phyloP scores from a whole-genome alignment of 1,140 invertebrate species.

The Bombus soroeensis region DNA sequence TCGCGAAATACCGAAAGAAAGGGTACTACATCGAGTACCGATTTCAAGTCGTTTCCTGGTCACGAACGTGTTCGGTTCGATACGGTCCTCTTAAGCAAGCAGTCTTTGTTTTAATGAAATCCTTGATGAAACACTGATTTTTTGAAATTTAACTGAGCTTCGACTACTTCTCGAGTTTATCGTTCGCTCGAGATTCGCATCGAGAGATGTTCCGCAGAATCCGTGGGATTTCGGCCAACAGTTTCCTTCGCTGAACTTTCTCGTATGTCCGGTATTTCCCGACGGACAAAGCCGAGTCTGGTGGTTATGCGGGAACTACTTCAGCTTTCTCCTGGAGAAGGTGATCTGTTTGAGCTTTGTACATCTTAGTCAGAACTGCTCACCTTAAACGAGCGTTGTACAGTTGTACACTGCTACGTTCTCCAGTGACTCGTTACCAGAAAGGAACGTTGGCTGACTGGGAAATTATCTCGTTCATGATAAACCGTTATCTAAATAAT shows the following conservation, averaged over 20 bases:
- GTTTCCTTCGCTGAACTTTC: constrained; percentile 24
- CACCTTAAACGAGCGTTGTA: not conserved
- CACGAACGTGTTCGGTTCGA: too few relatives aligned
- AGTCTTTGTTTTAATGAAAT: not conserved
- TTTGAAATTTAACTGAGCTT: not conserved
- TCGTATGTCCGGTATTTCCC: constrained; percentile 44
- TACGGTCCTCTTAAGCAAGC: too few relatives aligned
- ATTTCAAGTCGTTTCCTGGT: not conserved
- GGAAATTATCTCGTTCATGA: not conserved
- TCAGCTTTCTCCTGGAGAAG: constrained; percentile 21
- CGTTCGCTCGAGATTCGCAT: not conserved
- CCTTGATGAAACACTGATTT: not conserved
- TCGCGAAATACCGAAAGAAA: not conserved
- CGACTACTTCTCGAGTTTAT: not conserved
- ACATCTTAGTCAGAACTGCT: constrained; percentile 30
- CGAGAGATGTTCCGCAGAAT: not conserved
- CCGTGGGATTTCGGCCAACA: not conserved
- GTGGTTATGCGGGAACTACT: constrained; percentile 40
- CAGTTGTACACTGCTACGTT: too few relatives aligned
- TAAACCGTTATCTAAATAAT: not conserved
- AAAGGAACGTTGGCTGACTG: not conserved
- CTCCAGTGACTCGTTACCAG: not conserved
- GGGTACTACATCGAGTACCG: not conserved
- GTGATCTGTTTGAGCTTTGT: constrained; percentile 43
- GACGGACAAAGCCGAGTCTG: constrained; percentile 32